phyloP scores from a whole-genome alignment of 2,113 vertebrate genomes.

The Cephalopholis sonnerati region DNA sequence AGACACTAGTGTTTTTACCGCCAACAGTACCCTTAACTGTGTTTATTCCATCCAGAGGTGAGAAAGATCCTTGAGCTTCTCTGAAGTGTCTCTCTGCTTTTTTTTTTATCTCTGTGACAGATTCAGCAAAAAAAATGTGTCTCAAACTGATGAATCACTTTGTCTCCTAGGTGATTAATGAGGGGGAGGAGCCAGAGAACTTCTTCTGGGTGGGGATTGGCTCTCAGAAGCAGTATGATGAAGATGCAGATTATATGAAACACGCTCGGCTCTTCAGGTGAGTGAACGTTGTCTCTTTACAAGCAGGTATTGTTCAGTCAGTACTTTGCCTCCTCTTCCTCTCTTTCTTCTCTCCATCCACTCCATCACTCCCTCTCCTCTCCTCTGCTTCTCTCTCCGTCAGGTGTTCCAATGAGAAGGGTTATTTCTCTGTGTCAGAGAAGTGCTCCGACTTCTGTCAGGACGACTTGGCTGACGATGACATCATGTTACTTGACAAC shows the following conservation, averaged over 20 bases:
- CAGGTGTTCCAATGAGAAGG: slow-evolving; percentile 98
- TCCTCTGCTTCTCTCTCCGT: neutral
- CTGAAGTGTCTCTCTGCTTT: neutral
- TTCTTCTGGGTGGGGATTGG: slow-evolving; percentile 99
- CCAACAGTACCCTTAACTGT: no score
- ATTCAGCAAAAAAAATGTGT: neutral
- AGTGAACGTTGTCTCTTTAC: neutral
- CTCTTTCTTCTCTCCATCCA: neutral
- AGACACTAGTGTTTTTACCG: no score
- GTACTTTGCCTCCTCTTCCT: neutral
- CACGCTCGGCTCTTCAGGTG: slow-evolving; percentile 95
- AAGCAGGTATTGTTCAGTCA: neutral
- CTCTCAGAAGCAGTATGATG: slow-evolving; percentile 93
- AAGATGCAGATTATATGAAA: slow-evolving; percentile 97
- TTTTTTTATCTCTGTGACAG: slow-evolving; percentile 46
- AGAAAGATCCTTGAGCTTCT: neutral
- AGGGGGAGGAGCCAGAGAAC: slow-evolving; percentile 98
- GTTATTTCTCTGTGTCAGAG: slow-evolving; percentile 96
- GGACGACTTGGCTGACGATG: slow-evolving; percentile 96
- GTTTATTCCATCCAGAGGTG: neutral
- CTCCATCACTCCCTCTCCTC: neutral
- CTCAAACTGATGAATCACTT: neutral
- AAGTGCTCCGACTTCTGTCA: slow-evolving; percentile 99
- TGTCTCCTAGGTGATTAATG: slow-evolving; percentile 91
- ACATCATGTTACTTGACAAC: slow-evolving; percentile 98